These are phyloP conservation scores for Mungos mungo DNA, from an alignment of 2,113 vertebrate genomes.

Conservation along the genomic window DNA sequence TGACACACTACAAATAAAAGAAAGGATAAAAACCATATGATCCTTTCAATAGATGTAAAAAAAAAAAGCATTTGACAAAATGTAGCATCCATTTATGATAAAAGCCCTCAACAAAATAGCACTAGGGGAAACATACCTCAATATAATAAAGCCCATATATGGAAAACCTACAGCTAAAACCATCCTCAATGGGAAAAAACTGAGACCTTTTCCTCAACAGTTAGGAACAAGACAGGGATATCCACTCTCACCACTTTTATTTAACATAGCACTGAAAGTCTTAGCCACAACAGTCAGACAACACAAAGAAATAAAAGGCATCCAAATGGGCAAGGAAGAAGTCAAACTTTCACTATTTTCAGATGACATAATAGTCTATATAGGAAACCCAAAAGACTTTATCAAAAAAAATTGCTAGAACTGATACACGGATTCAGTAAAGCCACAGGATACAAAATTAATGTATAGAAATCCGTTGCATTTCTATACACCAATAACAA, in stretches of 20 bases:
- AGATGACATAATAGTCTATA: not conserved
- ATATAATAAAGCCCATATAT: not conserved
- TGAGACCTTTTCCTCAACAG: not conserved
- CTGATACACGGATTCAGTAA: not conserved
- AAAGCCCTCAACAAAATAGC: not conserved
- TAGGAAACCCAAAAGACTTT: not conserved
- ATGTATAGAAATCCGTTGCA: not conserved
- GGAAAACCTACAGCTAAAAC: not conserved
- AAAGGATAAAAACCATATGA: not conserved
- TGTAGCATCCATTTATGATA: not conserved
- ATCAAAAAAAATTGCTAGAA: not conserved
- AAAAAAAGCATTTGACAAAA: not conserved
- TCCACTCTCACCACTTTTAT: not conserved
- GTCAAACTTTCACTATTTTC: not conserved
- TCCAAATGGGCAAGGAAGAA: not conserved
- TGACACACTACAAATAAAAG: not conserved
- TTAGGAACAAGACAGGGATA: not conserved
- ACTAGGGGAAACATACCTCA: not conserved
- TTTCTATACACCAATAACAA: not conserved
- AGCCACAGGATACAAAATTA: not conserved
- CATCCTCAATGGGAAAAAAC: not conserved
- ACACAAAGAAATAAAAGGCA: not conserved
- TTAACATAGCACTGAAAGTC: not conserved
- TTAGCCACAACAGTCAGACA: not conserved
- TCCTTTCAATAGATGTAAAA: not conserved